Evolutionary conservation across 2,113 vertebrate genomes (phyloP).

Genomic region (Acrocephalus arundinaceus): DNA sequence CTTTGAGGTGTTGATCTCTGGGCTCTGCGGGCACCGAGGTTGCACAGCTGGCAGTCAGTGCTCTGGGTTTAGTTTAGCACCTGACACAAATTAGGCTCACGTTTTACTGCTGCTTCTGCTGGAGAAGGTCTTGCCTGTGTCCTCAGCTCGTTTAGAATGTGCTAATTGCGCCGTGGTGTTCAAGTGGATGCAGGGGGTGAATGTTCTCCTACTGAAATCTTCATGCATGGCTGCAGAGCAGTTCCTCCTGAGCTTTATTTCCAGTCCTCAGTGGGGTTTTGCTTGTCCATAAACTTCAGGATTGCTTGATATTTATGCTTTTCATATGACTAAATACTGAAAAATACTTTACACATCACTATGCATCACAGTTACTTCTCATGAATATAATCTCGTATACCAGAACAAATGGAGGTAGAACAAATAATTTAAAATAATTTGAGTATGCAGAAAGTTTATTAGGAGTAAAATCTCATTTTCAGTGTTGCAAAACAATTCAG

Average conservation of each 20-base stretch:
- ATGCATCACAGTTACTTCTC: neutral
- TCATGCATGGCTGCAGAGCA: neutral
- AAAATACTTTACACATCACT: neutral
- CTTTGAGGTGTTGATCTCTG: neutral
- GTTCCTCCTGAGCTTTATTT: neutral
- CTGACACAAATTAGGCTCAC: neutral
- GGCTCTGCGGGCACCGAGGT: accelerated
- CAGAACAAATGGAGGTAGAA: neutral
- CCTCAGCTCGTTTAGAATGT: accelerated
- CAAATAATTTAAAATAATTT: neutral
- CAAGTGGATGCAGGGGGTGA: too few relatives aligned
- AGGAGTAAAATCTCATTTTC: neutral
- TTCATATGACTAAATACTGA: neutral
- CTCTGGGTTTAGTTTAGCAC: neutral
- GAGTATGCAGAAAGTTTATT: neutral
- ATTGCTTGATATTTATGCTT: neutral
- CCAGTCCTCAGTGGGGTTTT: neutral
- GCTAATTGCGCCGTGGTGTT: neutral
- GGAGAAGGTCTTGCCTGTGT: neutral
- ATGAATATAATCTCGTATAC: neutral
- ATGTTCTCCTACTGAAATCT: neutral
- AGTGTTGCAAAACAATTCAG: neutral
- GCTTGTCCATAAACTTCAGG: neutral
- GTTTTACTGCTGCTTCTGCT: neutral
- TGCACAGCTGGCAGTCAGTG: neutral